Percentiles rank a stretch among this genome's conserved stretches.
These are phyloP conservation scores for Xenopus tropicalis DNA, from an alignment of 2,113 vertebrate genomes.

Conservation along the genomic window UCB_Xtro_10.0 CM004448.2:112887501-112888000, in stretches of 20 bases:
- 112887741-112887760: slow-evolving; percentile 55
- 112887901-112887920: too few species aligned
- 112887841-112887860: too few species aligned
- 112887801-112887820: too few species aligned
- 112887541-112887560: slow-evolving; percentile 2
- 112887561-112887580: too few species aligned
- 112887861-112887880: too few species aligned
- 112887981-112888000: too few species aligned
- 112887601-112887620: slow-evolving; percentile 40
- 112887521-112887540: not conserved
- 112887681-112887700: slow-evolving; percentile 70
- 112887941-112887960: too few species aligned
- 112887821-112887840: too few species aligned
- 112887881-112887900: too few species aligned
- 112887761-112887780: slow-evolving; percentile 25
- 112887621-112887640: slow-evolving; percentile 33
- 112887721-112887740: slow-evolving; percentile 63
- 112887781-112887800: slow-evolving; percentile 6
- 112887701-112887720: slow-evolving; percentile 59
- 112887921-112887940: too few species aligned
- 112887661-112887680: slow-evolving; percentile 56
- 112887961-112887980: too few species aligned
- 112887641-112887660: slow-evolving; percentile 58
- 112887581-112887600: not conserved
- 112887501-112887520: not conserved